Percentiles rank a stretch among this genome's conserved stretches.
Evolutionary conservation across 2,113 vertebrate genomes (phyloP).

Genomic region (Nestor notabilis): DNA sequence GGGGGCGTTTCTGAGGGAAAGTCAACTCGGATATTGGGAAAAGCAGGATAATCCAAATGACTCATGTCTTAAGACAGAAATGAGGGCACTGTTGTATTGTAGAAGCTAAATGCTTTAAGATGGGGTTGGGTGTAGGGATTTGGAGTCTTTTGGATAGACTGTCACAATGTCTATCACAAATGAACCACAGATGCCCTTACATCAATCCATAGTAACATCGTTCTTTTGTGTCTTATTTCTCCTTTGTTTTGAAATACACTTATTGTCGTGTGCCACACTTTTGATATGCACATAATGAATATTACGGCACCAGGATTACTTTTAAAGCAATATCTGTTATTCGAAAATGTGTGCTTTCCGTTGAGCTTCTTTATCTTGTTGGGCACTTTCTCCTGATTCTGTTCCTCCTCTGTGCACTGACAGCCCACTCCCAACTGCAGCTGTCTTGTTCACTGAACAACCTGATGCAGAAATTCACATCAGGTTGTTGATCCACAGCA

Average conservation of each 20-base stretch:
- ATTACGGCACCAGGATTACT: neutral
- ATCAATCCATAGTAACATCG: rapidly evolving
- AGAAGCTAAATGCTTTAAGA: neutral
- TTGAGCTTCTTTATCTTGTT: neutral
- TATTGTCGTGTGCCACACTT: neutral
- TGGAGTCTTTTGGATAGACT: neutral
- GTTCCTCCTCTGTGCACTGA: neutral
- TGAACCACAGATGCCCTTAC: neutral
- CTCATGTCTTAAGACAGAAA: neutral
- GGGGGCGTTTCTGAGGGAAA: neutral
- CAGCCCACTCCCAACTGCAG: neutral
- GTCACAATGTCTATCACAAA: neutral
- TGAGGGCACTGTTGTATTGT: neutral
- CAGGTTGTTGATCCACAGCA: neutral
- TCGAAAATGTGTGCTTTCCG: neutral
- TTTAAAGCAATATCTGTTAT: neutral
- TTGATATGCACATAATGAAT: neutral
- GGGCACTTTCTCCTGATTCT: neutral
- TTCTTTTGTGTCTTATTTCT: neutral
- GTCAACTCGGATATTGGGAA: neutral
- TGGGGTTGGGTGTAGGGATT: neutral
- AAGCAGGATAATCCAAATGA: neutral
- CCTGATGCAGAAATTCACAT: neutral
- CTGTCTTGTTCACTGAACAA: neutral
- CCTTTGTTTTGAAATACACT: neutral